A percentile compares a stretch with the other conserved stretches of the same genome.
These are phyloP conservation scores for Lathamus discolor DNA, from an alignment of 2,113 vertebrate species.

Conservation along the genomic window DNA sequence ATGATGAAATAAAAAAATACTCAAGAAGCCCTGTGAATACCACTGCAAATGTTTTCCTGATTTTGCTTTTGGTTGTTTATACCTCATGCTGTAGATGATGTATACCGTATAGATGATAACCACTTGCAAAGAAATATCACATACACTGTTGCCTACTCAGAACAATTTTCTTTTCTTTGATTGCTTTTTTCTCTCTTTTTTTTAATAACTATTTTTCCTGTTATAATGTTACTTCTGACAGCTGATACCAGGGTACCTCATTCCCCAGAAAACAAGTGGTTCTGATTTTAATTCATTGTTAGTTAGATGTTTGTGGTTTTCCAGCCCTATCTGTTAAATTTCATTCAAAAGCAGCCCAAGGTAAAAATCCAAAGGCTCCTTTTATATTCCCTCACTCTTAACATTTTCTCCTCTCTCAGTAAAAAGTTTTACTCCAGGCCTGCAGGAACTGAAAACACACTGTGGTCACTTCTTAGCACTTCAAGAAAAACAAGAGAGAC, in stretches of 20 bases:
- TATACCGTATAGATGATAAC: not conserved
- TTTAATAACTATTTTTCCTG: not conserved
- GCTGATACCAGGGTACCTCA: not conserved
- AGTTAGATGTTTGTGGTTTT: not conserved
- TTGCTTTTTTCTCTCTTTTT: not conserved
- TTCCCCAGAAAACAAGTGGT: not conserved
- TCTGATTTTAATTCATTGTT: slow-evolving; percentile 21
- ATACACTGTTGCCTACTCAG: not conserved
- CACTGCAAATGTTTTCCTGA: not conserved
- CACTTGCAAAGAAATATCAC: not conserved
- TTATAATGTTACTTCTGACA: not conserved
- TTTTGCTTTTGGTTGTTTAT: not conserved
- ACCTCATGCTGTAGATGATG: not conserved
- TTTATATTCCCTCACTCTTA: not conserved
- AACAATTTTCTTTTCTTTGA: not conserved
- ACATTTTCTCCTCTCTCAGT: not conserved
- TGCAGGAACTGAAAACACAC: not conserved
- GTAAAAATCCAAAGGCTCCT: not conserved
- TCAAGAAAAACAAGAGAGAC: not conserved
- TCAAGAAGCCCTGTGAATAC: not conserved
- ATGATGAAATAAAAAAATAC: not conserved
- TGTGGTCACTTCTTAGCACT: not conserved
- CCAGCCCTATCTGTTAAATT: not conserved
- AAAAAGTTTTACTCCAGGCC: not conserved
- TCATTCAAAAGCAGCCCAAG: not conserved